phyloP scores from a whole-genome alignment of 2,888 invertebrate species.

The Cheilosia scutellata region DNA sequence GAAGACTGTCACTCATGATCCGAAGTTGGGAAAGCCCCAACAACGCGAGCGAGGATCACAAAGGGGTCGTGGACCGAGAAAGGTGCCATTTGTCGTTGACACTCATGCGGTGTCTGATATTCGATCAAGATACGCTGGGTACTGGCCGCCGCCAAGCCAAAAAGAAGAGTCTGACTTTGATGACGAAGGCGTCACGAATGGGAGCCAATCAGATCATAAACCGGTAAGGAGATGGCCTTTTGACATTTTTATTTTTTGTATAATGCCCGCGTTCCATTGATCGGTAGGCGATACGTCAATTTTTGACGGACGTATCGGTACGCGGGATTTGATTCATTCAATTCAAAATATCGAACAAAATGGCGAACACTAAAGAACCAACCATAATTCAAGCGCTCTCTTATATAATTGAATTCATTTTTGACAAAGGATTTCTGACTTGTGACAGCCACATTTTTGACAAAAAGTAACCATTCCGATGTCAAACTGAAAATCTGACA shows the following conservation, averaged over 20 bases:
- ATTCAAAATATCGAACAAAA: no score
- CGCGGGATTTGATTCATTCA: no score
- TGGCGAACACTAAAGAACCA: no score
- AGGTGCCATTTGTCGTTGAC: conserved; percentile 85
- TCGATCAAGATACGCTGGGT: conserved; percentile 85
- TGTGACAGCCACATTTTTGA: no score
- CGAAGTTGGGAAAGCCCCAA: conserved; percentile 69
- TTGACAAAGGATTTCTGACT: no score
- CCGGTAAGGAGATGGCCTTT: conserved; percentile 76
- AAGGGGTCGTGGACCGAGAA: conserved; percentile 85
- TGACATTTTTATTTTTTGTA: neutral
- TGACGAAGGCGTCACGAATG: conserved; percentile 79
- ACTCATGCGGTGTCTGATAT: conserved; percentile 85
- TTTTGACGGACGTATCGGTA: no score
- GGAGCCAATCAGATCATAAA: conserved; percentile 78
- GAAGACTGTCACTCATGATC: conserved; percentile 80
- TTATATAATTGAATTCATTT: no score
- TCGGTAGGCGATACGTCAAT: no score
- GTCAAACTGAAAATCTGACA: no score
- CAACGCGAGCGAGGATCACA: conserved; percentile 84
- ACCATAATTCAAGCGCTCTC: no score
- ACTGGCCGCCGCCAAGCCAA: conserved; percentile 85
- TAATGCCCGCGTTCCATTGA: no score
- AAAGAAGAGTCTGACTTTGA: conserved; percentile 80
- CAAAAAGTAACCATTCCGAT: no score